phyloP scores from a whole-genome alignment of 2,888 invertebrate species.

The Ormyrus labotus region DNA sequence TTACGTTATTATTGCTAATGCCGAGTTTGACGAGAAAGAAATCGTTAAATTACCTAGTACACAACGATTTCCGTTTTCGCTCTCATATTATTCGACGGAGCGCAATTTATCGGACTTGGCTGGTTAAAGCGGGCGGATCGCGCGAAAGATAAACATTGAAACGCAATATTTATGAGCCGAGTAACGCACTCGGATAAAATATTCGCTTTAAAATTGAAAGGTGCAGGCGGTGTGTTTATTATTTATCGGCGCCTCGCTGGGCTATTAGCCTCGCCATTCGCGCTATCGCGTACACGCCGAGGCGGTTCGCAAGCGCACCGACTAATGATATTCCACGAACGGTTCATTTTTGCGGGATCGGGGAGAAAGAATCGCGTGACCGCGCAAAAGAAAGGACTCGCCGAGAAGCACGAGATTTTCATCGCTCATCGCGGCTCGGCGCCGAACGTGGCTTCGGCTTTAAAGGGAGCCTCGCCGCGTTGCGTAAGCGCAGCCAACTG shows the following conservation, averaged over 20 bases:
- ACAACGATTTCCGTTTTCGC: too few species aligned
- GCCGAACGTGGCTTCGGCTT: slow-evolving; percentile 6
- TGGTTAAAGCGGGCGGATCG: too few species aligned
- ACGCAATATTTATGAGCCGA: slow-evolving; percentile 3
- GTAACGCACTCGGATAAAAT: slow-evolving; percentile 1
- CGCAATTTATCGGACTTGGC: too few species aligned
- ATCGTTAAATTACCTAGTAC: too few species aligned
- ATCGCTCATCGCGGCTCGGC: slow-evolving; percentile 4
- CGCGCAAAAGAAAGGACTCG: too few species aligned
- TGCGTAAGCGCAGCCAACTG: too few species aligned
- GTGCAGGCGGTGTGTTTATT: not conserved
- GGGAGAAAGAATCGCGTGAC: too few species aligned
- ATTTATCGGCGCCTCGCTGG: too few species aligned
- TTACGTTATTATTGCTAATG: too few species aligned
- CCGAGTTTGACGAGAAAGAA: too few species aligned
- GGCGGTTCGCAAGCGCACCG: slow-evolving; percentile 7
- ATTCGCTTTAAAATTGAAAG: not conserved
- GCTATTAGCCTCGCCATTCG: not conserved
- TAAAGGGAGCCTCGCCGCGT: not conserved
- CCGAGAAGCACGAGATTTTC: too few species aligned
- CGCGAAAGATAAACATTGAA: not conserved
- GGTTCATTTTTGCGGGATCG: slow-evolving; percentile 23
- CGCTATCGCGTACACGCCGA: slow-evolving; percentile 1
- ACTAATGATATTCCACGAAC: slow-evolving; percentile 28
- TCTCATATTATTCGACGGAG: too few species aligned